Evolutionary conservation across 2,797 vertebrate genomes (phyloP).

Genomic region (Cynodonichthys magdalenae): DNA sequence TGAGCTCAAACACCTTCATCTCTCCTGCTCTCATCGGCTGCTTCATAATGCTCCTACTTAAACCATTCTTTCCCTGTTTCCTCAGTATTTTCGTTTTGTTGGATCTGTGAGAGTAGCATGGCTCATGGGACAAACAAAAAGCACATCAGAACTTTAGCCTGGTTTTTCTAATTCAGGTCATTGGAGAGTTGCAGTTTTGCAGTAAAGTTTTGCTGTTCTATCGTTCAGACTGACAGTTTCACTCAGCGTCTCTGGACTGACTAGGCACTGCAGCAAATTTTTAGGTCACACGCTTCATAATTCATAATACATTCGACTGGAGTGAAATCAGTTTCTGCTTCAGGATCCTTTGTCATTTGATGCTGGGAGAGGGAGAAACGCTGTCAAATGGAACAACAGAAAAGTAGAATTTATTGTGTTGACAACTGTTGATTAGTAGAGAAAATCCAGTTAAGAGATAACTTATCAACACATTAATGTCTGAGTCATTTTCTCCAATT

Average conservation of each 20-base stretch:
- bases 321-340: slow-evolving; percentile 63
- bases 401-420: neutral
- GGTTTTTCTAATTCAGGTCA: slow-evolving; percentile 17
- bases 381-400: neutral
- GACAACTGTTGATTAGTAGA: neutral
- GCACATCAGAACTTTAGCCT: slow-evolving; percentile 3
- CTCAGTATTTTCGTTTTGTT: slow-evolving; percentile 31
- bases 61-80: neutral
- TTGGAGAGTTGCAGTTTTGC: neutral
- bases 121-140: slow-evolving; percentile 11
- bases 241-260: slow-evolving; percentile 52
- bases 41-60: slow-evolving; percentile 16
- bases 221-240: slow-evolving; percentile 30
- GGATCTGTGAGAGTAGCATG: slow-evolving; percentile 29
- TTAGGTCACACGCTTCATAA: slow-evolving; percentile 69
- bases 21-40: slow-evolving; percentile 13
- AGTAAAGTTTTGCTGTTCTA: slow-evolving; percentile 1
- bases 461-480: neutral
- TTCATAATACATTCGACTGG: slow-evolving; percentile 56
- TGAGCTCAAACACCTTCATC: slow-evolving; percentile 51
- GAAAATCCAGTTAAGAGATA: neutral
- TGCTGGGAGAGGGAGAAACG: slow-evolving; percentile 26
- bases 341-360: slow-evolving; percentile 36
- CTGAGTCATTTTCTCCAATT: neutral
- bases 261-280: slow-evolving; percentile 49